Evolutionary conservation across 64 coral and sea anemone genomes (phyloP).

Genomic region (Trachythela sp.): DNA sequence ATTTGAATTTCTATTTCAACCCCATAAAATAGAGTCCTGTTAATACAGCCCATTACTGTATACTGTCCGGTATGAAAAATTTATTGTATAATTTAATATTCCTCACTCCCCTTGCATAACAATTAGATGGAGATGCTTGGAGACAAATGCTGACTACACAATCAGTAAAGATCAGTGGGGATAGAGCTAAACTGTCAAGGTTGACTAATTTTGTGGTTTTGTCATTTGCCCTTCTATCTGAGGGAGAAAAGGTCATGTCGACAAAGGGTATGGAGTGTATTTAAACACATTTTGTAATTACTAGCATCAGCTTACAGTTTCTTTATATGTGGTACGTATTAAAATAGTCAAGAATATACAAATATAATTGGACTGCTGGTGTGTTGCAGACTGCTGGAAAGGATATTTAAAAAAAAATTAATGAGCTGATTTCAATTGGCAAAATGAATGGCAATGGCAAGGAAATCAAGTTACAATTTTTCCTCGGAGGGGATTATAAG

Average conservation of each 20-base stretch:
- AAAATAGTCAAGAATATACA: too few relatives aligned
- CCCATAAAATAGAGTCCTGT: too few relatives aligned
- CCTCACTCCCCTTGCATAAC: not conserved
- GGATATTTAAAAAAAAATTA: conserved; percentile 39
- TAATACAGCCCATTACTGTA: too few relatives aligned
- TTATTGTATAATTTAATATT: conserved; percentile 3
- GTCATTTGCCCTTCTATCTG: conserved; percentile 18
- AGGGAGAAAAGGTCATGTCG: conserved; percentile 35
- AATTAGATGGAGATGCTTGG: conserved; percentile 10
- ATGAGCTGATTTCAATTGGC: conserved; percentile 31
- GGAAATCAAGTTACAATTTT: conserved; percentile 40
- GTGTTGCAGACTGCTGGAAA: conserved; percentile 26
- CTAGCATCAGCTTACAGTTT: not conserved
- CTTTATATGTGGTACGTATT: not conserved
- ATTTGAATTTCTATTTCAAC: too few relatives aligned
- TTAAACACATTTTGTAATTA: not conserved
- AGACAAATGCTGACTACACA: not conserved
- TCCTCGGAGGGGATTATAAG: conserved; percentile 60
- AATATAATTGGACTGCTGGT: not conserved
- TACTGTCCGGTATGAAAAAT: too few relatives aligned
- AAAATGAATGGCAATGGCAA: conserved; percentile 18
- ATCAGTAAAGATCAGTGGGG: conserved; percentile 48
- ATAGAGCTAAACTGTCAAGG: conserved; percentile 53
- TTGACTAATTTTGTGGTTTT: conserved; percentile 30
- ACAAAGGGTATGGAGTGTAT: not conserved